phyloP scores from a whole-genome alignment of 2,888 invertebrate genomes.

The Lepidocyrtoides sp. region DNA sequence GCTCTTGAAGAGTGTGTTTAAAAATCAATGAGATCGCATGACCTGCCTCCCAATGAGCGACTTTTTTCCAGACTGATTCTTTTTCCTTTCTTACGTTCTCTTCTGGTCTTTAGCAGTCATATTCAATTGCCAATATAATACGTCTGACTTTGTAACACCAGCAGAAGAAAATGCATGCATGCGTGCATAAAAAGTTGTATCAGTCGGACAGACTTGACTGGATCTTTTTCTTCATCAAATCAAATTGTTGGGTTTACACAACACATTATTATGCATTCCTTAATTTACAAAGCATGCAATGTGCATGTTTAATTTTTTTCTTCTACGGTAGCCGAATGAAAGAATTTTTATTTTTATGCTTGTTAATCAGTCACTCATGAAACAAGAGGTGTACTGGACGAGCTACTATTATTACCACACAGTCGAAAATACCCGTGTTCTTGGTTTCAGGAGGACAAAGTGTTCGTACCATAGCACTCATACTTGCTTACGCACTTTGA shows the following conservation, averaged over 20 bases:
- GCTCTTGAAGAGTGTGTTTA: no score
- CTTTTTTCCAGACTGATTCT: conserved; percentile 54
- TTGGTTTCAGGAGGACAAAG: neutral
- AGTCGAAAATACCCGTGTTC: no score
- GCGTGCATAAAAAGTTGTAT: conserved; percentile 10
- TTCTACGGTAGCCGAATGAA: neutral
- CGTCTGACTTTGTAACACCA: neutral
- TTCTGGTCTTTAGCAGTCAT: conserved; percentile 48
- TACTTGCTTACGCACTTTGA: neutral
- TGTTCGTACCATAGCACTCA: no score
- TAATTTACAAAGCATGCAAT: conserved; percentile 40
- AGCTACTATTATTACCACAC: no score
- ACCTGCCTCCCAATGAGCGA: conserved; percentile 71
- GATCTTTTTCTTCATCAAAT: neutral
- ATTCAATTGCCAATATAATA: conserved; percentile 8
- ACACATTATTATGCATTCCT: conserved; percentile 45
- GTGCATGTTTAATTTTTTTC: conserved; percentile 1
- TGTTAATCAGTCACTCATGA: conserved; percentile 52
- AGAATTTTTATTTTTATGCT: conserved; percentile 18
- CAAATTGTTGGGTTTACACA: neutral
- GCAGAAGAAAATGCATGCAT: neutral
- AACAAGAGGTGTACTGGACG: no score
- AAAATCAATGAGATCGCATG: conserved; percentile 70
- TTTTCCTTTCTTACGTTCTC: conserved; percentile 3
- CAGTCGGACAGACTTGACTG: neutral